These are phyloP conservation scores for Monopis laevigella DNA, from an alignment of 2,888 invertebrate species.

Conservation along the genomic window DNA sequence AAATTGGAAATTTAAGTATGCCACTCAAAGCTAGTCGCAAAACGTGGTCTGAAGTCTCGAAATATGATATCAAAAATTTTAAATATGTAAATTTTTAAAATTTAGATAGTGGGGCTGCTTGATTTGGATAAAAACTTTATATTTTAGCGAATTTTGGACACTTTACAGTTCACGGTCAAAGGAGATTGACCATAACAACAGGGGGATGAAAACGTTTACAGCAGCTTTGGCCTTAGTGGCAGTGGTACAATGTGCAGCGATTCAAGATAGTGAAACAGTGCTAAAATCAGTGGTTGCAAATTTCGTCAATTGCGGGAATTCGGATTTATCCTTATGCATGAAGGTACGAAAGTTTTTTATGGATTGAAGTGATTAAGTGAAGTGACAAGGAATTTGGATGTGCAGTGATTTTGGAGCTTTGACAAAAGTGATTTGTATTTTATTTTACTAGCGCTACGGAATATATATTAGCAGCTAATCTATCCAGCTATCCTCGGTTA, in stretches of 20 bases:
- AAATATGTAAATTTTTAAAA: slow-evolving; percentile 8
- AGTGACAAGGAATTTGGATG: not conserved
- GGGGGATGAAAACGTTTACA: slow-evolving; percentile 46
- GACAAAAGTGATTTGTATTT: no score
- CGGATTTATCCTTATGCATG: slow-evolving; percentile 49
- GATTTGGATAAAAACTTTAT: slow-evolving; percentile 56
- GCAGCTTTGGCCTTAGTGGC: slow-evolving; percentile 41
- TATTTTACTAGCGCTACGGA: no score
- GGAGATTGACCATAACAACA: slow-evolving; percentile 24
- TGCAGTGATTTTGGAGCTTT: not conserved
- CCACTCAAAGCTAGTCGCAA: no score
- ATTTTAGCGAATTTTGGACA: slow-evolving; percentile 46
- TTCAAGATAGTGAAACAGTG: slow-evolving; percentile 42
- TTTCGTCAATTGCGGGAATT: slow-evolving; percentile 49
- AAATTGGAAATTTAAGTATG: no score
- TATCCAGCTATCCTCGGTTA: no score
- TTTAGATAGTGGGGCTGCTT: slow-evolving; percentile 44
- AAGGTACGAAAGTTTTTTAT: slow-evolving; percentile 43
- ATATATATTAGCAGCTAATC: no score
- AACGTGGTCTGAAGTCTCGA: no score
- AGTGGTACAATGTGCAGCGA: slow-evolving; percentile 36
- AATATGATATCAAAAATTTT: no score
- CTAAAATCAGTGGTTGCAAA: slow-evolving; percentile 36
- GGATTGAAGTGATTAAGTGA: not conserved
- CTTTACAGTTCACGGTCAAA: slow-evolving; percentile 44